Evolutionary conservation across 2,113 vertebrate genomes (phyloP), one percentile per base, ranked within the genome.

Genomic region (Chloebia gouldiae): DNA sequence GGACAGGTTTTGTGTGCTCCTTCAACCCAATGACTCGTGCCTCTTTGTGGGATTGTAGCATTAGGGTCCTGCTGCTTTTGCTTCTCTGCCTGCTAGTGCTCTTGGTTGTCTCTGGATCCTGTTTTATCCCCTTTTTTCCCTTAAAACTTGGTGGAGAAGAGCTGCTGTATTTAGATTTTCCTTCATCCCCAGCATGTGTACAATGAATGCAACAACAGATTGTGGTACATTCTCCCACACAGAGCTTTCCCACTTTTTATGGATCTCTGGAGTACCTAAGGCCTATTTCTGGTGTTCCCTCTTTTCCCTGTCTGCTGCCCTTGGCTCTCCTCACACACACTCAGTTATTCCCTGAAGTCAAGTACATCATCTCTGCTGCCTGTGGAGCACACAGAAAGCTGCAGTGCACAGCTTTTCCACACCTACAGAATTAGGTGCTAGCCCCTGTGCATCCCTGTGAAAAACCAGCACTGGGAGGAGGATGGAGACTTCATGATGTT

Each of bases 121-220:
- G 0, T 71, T 84, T 71, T 44, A 17, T 54, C 27, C 12, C 11
- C 4, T 8, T 31, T 75, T n/a, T 2, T 0, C 16, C 18, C 13
- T 7, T 47, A 65, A 49, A 73, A 22, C 23, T 61, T 35, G 15
- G 5, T 39, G 20, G 16, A 63, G 11, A 37, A 7, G 9, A 71
- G 25, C 57, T 76, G 27, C 47, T 91, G 1, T 56, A 4, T 23
- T 81, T 85, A 78, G 31, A 56, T 90, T 79, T 84, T 81, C 39
- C 51, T 50, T 39, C 16, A 50, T 81, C 56, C 30, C 89, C 27
- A 56, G 27, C 1, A 2, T 50, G 37, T 11, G 25, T 4, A n/a
- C 21, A 63, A 12, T 25, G 17, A 80, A 47, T 27, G 14, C 30
- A 71, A 40, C 33, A 81, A 22, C 22, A 13, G 25, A 21, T 42